phyloP scores from a whole-genome alignment of 1,140 invertebrate species.

The Sycobia sp. region DNA sequence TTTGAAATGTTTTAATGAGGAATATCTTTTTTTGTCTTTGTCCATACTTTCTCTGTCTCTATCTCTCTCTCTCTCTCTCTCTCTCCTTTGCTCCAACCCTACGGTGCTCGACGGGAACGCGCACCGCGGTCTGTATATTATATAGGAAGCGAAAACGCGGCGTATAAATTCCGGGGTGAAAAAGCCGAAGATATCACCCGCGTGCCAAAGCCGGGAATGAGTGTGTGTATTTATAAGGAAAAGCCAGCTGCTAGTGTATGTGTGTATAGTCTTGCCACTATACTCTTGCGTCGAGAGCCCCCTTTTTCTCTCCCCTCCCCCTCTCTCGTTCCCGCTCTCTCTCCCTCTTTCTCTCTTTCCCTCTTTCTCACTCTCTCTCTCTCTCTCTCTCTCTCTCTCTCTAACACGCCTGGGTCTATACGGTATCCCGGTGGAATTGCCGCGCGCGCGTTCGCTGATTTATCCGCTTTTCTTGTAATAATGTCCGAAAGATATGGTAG shows the following conservation, averaged over 20 bases:
- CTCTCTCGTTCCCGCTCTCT: too few relatives aligned
- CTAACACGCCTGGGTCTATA: too few relatives aligned
- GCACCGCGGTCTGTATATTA: too few relatives aligned
- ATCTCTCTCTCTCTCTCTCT: too few relatives aligned
- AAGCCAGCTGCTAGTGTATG: constrained; percentile 33
- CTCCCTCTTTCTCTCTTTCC: too few relatives aligned
- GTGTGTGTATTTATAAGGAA: constrained; percentile 6
- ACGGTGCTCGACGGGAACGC: too few relatives aligned
- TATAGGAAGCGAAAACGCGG: too few relatives aligned
- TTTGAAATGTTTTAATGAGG: constrained; percentile 32
- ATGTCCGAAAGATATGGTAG: constrained; percentile 15
- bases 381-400: too few relatives aligned
- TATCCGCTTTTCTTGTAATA: constrained; percentile 27
- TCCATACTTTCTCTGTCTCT: too few relatives aligned
- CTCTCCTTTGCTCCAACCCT: too few relatives aligned
- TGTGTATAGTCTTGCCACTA: too few relatives aligned
- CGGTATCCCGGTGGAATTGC: constrained; percentile 21
- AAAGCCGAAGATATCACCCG: constrained; percentile 34
- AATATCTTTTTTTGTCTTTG: constrained; percentile 27
- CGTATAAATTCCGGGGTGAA: constrained; percentile 28
- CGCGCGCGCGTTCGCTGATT: constrained; percentile 21
- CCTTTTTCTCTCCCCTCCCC: background rate
- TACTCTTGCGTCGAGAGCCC: background rate
- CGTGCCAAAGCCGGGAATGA: constrained; percentile 7
- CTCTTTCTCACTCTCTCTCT: too few relatives aligned